Evolutionary conservation across 2,113 vertebrate species (phyloP).

Genomic region (Diphyllodes magnificus): DNA sequence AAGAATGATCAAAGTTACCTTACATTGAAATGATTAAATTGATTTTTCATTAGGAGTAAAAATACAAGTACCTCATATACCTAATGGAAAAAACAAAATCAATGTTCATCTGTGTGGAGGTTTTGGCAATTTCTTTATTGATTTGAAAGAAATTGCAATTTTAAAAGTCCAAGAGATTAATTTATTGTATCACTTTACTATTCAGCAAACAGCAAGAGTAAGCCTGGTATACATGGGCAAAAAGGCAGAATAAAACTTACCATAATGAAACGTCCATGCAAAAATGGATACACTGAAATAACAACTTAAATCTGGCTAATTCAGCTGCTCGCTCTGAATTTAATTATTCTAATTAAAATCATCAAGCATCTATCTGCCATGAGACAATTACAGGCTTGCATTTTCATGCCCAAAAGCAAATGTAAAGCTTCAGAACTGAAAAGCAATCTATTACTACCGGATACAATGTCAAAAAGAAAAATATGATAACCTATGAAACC

Average conservation of each 20-base stretch:
- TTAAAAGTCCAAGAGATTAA: constrained; percentile 6
- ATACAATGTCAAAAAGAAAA: background rate
- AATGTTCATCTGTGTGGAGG: background rate
- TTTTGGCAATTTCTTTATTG: constrained; percentile 14
- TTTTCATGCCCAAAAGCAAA: background rate
- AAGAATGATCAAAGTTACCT: background rate
- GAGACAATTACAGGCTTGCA: background rate
- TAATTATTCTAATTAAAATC: constrained; percentile 16
- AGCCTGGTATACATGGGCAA: background rate
- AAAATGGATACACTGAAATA: background rate
- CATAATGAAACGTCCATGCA: background rate
- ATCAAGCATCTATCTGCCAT: background rate
- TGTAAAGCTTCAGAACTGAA: background rate
- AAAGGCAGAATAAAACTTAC: background rate
- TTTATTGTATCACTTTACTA: background rate
- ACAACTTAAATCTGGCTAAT: background rate
- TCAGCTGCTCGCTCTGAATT: background rate
- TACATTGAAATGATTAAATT: constrained; percentile 17
- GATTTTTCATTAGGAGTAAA: constrained; percentile 59
- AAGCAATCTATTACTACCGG: background rate
- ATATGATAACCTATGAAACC: background rate
- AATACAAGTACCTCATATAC: constrained; percentile 6
- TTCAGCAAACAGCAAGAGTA: background rate
- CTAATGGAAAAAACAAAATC: constrained; percentile 1
- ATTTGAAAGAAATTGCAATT: constrained; percentile 6